A percentile compares a stretch with the other conserved stretches of the same genome.
Conservation (phyloP, 2,888 invertebrate genomes). For the Phymatocera aterrima region DNA sequence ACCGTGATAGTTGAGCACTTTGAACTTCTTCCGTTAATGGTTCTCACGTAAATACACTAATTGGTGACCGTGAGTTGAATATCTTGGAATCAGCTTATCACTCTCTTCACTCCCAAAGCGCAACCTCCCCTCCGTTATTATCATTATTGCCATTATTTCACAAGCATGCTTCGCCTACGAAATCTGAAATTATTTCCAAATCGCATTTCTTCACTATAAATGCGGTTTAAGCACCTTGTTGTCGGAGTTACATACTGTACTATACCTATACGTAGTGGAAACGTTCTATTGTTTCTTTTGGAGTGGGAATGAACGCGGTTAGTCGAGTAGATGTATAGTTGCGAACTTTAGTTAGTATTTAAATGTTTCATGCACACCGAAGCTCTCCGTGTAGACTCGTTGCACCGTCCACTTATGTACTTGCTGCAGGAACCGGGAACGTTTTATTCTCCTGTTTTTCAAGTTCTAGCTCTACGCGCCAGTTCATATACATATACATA, state of each 20-base stretch:
- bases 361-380: slow-evolving; percentile 4
- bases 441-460: slow-evolving; percentile 1
- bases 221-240: neutral
- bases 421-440: too few relatives aligned
- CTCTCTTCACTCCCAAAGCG: neutral
- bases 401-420: neutral
- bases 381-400: neutral
- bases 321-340: slow-evolving; percentile 9
- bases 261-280: neutral
- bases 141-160: neutral
- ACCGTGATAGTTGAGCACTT: neutral
- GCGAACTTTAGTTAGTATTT: slow-evolving; percentile 40
- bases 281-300: slow-evolving; percentile 7
- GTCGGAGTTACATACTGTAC: too few relatives aligned
- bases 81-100: slow-evolving; percentile 3
- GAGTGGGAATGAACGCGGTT: neutral
- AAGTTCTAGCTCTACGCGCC: neutral
- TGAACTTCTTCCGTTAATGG: slow-evolving; percentile 13
- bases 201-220: neutral
- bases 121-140: neutral
- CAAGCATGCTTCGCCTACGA: neutral
- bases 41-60: slow-evolving; percentile 29
- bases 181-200: neutral
- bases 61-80: slow-evolving; percentile 35
- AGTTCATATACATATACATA: neutral